Evolutionary conservation across 2,113 vertebrate genomes (phyloP).

Genomic region (Strigops habroptila): DNA sequence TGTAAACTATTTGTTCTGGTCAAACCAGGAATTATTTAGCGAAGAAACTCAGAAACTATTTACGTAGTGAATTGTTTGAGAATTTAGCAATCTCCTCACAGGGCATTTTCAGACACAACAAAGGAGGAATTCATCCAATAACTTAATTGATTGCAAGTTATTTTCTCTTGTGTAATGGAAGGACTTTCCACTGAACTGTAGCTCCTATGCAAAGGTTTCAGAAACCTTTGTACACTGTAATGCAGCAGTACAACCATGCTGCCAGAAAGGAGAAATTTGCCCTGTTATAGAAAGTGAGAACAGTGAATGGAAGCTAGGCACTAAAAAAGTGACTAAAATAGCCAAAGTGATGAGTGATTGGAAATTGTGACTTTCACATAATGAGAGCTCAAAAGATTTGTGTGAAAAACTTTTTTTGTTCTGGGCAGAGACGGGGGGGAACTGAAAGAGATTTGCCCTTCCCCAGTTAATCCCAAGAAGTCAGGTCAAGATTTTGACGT

Average conservation of each 20-base stretch:
- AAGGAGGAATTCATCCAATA: constrained; percentile 33
- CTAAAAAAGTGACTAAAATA: not conserved
- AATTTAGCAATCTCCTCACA: constrained; percentile 18
- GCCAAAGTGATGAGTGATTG: not conserved
- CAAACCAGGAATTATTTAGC: not conserved
- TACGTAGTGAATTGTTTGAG: not conserved
- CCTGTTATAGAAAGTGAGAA: not conserved
- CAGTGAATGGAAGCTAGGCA: not conserved
- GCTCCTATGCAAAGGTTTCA: not conserved
- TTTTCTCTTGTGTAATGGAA: constrained; percentile 5
- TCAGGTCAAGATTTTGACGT: not conserved
- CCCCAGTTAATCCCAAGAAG: not conserved
- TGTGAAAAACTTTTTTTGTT: not conserved
- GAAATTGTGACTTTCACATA: not conserved
- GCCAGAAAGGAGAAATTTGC: not conserved
- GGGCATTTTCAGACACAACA: constrained; percentile 26
- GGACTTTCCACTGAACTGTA: not conserved
- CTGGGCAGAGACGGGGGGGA: fast-evolving
- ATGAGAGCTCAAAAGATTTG: not conserved
- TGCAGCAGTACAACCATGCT: not conserved
- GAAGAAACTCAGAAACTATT: not conserved
- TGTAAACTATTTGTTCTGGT: not conserved
- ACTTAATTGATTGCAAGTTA: constrained; percentile 16
- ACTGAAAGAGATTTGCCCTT: not conserved
- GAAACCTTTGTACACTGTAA: not conserved